These are phyloP conservation scores for Drosophila neotestacea DNA, from an alignment of 2,888 invertebrate genomes.

Conservation along the genomic window DNA sequence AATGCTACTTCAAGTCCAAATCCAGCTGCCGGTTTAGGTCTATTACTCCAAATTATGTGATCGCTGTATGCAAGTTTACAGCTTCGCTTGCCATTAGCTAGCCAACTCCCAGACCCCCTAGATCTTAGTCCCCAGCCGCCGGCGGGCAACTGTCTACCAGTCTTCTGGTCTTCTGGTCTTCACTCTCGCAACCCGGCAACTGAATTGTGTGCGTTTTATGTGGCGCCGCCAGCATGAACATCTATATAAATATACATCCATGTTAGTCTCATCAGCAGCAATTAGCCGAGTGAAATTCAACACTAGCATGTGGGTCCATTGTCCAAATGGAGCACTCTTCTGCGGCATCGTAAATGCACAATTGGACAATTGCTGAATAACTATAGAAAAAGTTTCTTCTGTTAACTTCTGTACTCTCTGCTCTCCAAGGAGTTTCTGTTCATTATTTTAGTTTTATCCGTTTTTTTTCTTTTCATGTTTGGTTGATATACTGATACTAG, in stretches of 20 bases:
- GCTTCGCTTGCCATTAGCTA: conserved; percentile 43
- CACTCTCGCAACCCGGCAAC: conserved; percentile 11
- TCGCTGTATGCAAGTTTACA: conserved; percentile 68
- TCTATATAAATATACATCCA: conserved; percentile 53
- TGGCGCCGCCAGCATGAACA: conserved; percentile 65
- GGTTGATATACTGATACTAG: neutral
- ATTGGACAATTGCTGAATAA: conserved; percentile 62
- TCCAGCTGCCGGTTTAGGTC: conserved; percentile 28
- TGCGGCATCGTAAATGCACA: conserved; percentile 43
- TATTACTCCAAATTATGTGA: conserved; percentile 67
- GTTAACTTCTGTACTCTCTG: conserved; percentile 37
- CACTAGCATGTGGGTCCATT: conserved; percentile 69
- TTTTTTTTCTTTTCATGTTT: neutral
- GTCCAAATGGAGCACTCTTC: conserved; percentile 66
- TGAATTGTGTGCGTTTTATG: conserved; percentile 52
- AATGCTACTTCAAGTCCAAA: conserved; percentile 15
- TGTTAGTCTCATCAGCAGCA: conserved; percentile 69
- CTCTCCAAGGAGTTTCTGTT: conserved; percentile 42
- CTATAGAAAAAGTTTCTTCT: conserved; percentile 59
- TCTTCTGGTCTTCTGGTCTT: conserved; percentile 5
- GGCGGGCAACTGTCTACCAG: conserved; percentile 2
- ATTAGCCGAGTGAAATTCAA: conserved; percentile 76
- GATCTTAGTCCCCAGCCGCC: conserved; percentile 16
- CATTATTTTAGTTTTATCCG: conserved; percentile 6
- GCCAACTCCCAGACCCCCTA: conserved; percentile 17